Evolutionary conservation across 2,113 vertebrate genomes (phyloP).

Genomic region (Isurus oxyrinchus): DNA sequence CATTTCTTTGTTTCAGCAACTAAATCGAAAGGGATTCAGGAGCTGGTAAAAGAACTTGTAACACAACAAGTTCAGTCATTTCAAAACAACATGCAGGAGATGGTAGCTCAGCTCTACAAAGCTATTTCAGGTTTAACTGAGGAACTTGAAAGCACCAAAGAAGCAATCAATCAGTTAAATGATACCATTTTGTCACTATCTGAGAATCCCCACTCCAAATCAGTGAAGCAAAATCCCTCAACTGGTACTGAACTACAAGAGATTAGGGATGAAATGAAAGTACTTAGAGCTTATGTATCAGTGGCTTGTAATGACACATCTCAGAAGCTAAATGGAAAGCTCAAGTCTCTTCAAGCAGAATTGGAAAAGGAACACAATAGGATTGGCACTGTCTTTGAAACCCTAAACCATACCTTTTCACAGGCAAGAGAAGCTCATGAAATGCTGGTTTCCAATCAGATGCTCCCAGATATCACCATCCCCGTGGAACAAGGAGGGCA

Average conservation of each 20-base stretch:
- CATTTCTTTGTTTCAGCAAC: slow-evolving; percentile 48
- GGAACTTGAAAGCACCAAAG: slow-evolving; percentile 58
- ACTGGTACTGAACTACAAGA: slow-evolving; percentile 53
- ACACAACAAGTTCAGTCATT: slow-evolving; percentile 54
- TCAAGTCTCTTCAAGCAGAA: slow-evolving; percentile 51
- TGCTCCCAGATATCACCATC: slow-evolving; percentile 36
- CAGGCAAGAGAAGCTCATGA: slow-evolving; percentile 54
- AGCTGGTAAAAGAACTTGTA: slow-evolving; percentile 53
- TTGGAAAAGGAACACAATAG: slow-evolving; percentile 50
- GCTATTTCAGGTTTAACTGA: slow-evolving; percentile 56
- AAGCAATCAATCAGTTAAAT: slow-evolving; percentile 54
- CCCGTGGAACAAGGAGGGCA: slow-evolving; percentile 39
- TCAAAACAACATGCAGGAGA: slow-evolving; percentile 57
- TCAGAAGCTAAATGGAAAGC: slow-evolving; percentile 56
- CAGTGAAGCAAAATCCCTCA: neutral
- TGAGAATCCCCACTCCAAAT: slow-evolving; percentile 42
- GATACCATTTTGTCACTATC: slow-evolving; percentile 44
- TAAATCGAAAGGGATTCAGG: slow-evolving; percentile 57
- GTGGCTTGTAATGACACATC: slow-evolving; percentile 52
- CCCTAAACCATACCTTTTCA: slow-evolving; percentile 57
- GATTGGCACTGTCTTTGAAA: slow-evolving; percentile 52
- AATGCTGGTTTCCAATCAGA: slow-evolving; percentile 47
- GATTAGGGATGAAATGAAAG: slow-evolving; percentile 50
- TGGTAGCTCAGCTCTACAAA: slow-evolving; percentile 57
- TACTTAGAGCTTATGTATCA: slow-evolving; percentile 55